Conservation (phyloP, 2,113 vertebrate species). For the Manacus vitellinus region DNA sequence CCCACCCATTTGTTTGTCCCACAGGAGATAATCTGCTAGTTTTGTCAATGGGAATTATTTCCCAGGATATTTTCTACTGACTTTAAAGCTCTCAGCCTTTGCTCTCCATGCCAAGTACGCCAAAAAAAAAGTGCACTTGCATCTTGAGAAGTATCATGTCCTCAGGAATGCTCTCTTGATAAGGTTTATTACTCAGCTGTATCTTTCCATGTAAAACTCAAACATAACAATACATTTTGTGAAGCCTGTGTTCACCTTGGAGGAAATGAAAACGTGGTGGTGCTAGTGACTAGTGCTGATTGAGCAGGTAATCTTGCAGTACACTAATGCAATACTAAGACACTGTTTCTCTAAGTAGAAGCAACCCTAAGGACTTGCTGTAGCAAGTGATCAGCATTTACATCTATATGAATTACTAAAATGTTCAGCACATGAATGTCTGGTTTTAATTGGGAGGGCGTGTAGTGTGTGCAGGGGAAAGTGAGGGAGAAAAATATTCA, state of each 20-base stretch:
- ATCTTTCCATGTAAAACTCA: neutral
- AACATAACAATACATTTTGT: neutral
- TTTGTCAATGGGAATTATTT: neutral
- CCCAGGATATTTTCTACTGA: slow-evolving; percentile 14
- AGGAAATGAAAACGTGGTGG: neutral
- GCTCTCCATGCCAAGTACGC: neutral
- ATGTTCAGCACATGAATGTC: neutral
- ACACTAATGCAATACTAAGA: neutral
- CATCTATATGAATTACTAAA: neutral
- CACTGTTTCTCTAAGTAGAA: neutral
- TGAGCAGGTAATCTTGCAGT: neutral
- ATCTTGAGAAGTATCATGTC: neutral
- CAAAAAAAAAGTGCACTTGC: neutral
- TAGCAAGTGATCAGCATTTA: neutral
- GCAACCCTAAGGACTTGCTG: neutral
- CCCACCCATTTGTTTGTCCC: neutral
- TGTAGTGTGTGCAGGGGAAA: neutral
- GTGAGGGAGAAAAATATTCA: neutral
- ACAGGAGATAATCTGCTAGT: neutral
- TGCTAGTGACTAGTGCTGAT: neutral
- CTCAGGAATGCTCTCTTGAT: neutral
- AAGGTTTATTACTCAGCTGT: neutral
- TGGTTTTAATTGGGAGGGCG: neutral
- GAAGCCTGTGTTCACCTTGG: neutral
- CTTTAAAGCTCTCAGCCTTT: neutral